These are phyloP conservation scores for Enteromius fasciolatus DNA, from an alignment of 2,797 vertebrate genomes.

Conservation along the genomic window DNA sequence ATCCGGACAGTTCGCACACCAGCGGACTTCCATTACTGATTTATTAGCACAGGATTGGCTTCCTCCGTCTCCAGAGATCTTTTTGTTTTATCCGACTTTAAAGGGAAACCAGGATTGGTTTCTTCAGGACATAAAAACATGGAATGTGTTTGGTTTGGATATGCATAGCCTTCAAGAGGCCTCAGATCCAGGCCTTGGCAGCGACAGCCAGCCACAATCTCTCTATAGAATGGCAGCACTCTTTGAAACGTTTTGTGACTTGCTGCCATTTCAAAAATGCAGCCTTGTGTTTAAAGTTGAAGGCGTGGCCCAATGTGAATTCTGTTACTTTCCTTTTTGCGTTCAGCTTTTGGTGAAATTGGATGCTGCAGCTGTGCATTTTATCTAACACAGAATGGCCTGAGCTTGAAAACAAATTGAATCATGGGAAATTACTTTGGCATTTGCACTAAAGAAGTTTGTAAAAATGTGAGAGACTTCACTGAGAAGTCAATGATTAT, in stretches of 20 bases:
- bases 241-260: slow-evolving; percentile 26
- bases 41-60: slow-evolving; percentile 41
- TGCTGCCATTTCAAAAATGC: slow-evolving; percentile 30
- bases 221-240: neutral
- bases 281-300: slow-evolving; percentile 26
- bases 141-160: slow-evolving; percentile 58
- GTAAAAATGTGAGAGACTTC: neutral
- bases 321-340: neutral
- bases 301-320: neutral
- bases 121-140: slow-evolving; percentile 47
- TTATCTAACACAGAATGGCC: neutral
- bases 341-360: slow-evolving; percentile 3
- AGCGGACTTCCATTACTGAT: slow-evolving; percentile 32
- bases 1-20: slow-evolving; percentile 5
- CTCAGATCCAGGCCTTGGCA: slow-evolving; percentile 48
- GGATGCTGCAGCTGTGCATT: slow-evolving; percentile 20
- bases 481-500: neutral
- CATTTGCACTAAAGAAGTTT: slow-evolving; percentile 13
- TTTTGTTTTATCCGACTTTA: slow-evolving; percentile 31
- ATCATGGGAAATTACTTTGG: slow-evolving; percentile 24
- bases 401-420: slow-evolving; percentile 14
- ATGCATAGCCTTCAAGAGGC: slow-evolving; percentile 51
- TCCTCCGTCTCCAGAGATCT: neutral
- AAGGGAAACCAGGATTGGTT: slow-evolving; percentile 46
- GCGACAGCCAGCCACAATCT: slow-evolving; percentile 3